Percentiles rank a stretch among this genome's conserved stretches.
These are phyloP conservation scores for Bufo bufo DNA, from an alignment of 2,113 vertebrate species.

Conservation along the genomic window DNA sequence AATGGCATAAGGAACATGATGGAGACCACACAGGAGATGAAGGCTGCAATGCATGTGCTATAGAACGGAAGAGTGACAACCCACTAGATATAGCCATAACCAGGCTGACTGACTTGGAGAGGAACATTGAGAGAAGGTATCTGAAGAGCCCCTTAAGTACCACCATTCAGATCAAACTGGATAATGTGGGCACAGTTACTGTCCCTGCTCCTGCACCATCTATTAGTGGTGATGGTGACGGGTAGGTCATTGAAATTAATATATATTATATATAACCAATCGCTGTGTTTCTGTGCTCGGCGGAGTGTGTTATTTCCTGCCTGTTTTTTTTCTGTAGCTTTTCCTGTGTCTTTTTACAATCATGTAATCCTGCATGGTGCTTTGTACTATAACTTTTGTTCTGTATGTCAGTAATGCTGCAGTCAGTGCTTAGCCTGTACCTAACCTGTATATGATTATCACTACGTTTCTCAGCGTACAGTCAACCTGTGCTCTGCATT, in stretches of 20 bases:
- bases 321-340: conserved; percentile 83
- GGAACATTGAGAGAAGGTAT: conserved; percentile 99
- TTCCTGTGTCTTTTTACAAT: conserved; percentile 79
- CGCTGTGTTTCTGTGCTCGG: conserved; percentile 88
- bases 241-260: conserved; percentile 99
- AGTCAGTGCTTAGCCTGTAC: conserved; percentile 63
- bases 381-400: conserved; percentile 79
- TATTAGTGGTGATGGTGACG: conserved; percentile 99
- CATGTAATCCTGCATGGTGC: conserved; percentile 84
- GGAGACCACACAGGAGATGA: conserved; percentile 82
- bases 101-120: conserved; percentile 98
- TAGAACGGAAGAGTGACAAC: conserved; percentile 94
- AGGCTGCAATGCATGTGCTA: conserved; percentile 79
- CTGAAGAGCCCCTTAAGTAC: conserved; percentile 99
- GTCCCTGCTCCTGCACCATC: conserved; percentile 99
- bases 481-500: conserved; percentile 78
- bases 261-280: conserved; percentile 73
- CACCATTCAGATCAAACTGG: conserved; percentile 99
- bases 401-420: conserved; percentile 78
- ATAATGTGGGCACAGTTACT: conserved; percentile 99
- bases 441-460: conserved; percentile 79
- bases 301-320: conserved; percentile 89
- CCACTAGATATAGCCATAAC: conserved; percentile 99
- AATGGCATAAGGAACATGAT: conserved; percentile 76
- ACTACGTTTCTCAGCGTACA: conserved; percentile 77